phyloP scores from a whole-genome alignment of 2,113 vertebrate genomes.

The Gobius niger region DNA sequence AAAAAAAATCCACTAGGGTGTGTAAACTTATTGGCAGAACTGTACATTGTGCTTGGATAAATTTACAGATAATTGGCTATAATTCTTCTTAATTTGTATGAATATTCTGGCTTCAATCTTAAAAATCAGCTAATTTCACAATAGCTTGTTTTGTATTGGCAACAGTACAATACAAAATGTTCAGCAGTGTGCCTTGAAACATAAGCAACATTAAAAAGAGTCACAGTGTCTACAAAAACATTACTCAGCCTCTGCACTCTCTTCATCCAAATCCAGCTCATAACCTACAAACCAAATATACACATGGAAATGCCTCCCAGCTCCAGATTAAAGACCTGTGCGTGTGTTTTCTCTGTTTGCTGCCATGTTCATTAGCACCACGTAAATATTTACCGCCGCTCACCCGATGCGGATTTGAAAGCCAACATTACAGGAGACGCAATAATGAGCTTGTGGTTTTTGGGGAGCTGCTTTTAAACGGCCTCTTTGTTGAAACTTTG shows the following conservation, averaged over 20 bases:
- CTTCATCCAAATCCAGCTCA: background rate
- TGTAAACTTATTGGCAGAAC: too few relatives aligned
- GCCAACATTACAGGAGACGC: conserved; percentile 56
- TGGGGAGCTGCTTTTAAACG: conserved; percentile 59
- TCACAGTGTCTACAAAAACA: conserved; percentile 3
- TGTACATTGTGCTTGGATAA: too few relatives aligned
- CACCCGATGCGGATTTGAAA: conserved; percentile 64
- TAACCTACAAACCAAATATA: conserved; percentile 1
- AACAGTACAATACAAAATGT: too few relatives aligned
- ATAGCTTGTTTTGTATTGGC: too few relatives aligned
- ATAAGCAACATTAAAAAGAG: background rate
- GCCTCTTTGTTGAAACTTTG: conserved; percentile 52
- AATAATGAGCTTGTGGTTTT: conserved; percentile 68
- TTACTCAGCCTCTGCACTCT: background rate
- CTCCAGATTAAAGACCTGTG: conserved; percentile 4
- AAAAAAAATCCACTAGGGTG: too few relatives aligned
- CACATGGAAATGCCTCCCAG: conserved; percentile 21
- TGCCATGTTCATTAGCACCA: conserved; percentile 1
- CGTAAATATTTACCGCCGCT: conserved; percentile 65
- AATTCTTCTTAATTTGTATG: too few relatives aligned
- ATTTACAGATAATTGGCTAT: too few relatives aligned
- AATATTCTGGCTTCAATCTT: too few relatives aligned
- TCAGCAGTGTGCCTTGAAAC: too few relatives aligned
- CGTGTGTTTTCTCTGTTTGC: conserved; percentile 17
- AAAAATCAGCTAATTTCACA: too few relatives aligned